Base-by-base conservation (phyloP, 2,888 invertebrate species). In the Phortica magna region DNA sequence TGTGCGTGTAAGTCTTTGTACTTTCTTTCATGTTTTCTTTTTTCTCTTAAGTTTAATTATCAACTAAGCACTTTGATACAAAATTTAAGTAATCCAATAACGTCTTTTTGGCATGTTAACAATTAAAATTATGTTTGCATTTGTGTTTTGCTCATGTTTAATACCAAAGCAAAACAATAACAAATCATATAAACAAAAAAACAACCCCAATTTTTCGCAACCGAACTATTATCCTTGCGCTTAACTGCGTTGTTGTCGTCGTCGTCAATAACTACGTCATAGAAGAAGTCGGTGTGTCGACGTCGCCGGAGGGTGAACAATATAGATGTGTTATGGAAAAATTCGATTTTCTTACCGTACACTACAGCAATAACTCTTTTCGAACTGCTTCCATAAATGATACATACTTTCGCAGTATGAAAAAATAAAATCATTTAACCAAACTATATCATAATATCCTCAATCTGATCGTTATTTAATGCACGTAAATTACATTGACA, bases 401-500 rank as follows among this genome's bases (percentile, higher is more conserved):
- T n/a, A n/a, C n/a, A n/a, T n/a, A n/a, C n/a, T n/a, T n/a, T 31
- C 31, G 31, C 3, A 31, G 31, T 53, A 53, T 6, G 53, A 14
- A 5, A 53, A 53, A 53, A 53, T 4, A 12, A 61, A 61, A 1
- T n/a, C n/a, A n/a, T 19, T 31, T 19, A 61, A 4, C 12, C 61
- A 67, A 42, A 43, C 43, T 85, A 90, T 74, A 90, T 82, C 41
- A 82, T 75, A 75, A 90, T 79, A 82, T 90, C 85, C 70, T 90
- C 91, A 55, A 91, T 83, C 76, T 78, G 82, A 74, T 91, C 86
- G 17, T 89, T 83, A 61, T 87, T 86, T 3, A 90, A 81, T 0
- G 83, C 78, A 9, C 84, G 88, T 43, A 91, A 64, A 75, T 89
- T 89, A 43, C 91, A 91, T 75, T 89, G 88, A 78, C 90, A 90